A percentile compares a stretch with the other conserved stretches of the same genome.
phyloP scores from a whole-genome alignment of 2,113 vertebrate species.

The Nestor notabilis region DNA sequence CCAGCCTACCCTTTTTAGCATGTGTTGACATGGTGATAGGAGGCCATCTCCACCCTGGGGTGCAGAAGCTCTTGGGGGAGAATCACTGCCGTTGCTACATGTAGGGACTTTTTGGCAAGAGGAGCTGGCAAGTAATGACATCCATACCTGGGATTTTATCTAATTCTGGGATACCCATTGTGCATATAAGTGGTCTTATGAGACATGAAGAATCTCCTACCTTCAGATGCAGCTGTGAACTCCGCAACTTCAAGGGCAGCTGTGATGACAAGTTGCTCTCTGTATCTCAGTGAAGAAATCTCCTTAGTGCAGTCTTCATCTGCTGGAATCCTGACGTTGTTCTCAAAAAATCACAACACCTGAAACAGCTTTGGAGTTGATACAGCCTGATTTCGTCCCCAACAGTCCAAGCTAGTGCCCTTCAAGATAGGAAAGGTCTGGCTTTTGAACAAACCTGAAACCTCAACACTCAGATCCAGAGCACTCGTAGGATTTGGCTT shows the following conservation, averaged over 20 bases:
- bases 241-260: background rate
- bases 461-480: background rate
- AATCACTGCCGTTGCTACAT: background rate
- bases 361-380: background rate
- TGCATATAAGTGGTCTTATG: background rate
- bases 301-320: background rate
- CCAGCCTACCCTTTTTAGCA: background rate
- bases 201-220: background rate
- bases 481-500: background rate
- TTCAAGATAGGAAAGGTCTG: background rate
- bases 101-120: background rate
- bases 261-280: background rate
- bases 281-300: background rate
- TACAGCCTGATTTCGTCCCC: background rate
- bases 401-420: background rate
- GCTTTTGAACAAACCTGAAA: background rate
- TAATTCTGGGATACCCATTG: background rate
- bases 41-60: background rate
- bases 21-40: background rate
- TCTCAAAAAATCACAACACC: background rate
- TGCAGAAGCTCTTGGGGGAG: background rate
- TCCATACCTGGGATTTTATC: background rate
- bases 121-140: background rate
- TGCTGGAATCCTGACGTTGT: background rate
- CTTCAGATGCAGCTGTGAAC: background rate